Percentiles rank a stretch among this genome's conserved stretches.
Conservation (phyloP, 1,140 invertebrate genomes). For the Cecropterus lyciades region DNA sequence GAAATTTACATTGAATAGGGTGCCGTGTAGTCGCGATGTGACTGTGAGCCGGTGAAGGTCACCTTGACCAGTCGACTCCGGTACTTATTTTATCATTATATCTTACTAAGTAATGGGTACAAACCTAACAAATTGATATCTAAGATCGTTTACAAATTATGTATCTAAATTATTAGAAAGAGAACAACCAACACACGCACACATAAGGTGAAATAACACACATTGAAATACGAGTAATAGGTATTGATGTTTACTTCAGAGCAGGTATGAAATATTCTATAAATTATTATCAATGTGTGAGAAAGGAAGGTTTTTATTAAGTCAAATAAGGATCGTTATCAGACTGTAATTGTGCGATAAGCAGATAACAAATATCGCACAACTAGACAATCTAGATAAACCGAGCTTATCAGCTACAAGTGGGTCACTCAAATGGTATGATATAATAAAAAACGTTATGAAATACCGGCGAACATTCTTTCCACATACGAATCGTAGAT, state of each 20-base stretch:
- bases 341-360: constrained; percentile 21
- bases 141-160: background rate
- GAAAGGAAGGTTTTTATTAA: background rate
- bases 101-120: background rate
- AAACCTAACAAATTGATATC: background rate
- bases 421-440: constrained; percentile 55
- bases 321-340: constrained; percentile 25
- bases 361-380: constrained; percentile 64
- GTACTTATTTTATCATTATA: constrained; percentile 45
- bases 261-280: too few species aligned
- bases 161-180: too few species aligned
- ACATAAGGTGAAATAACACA: too few species aligned
- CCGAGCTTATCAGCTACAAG: constrained; percentile 55
- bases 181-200: too few species aligned
- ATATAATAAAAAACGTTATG: constrained; percentile 22
- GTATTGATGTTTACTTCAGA: background rate
- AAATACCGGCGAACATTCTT: constrained; percentile 6
- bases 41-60: constrained; percentile 62
- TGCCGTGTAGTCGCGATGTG: constrained; percentile 69
- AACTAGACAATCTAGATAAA: constrained; percentile 62
- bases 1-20: constrained; percentile 78
- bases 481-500: too few species aligned
- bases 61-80: constrained; percentile 69
- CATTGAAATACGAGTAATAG: too few species aligned
- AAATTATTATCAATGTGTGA: background rate